Conservation (phyloP, 1,140 invertebrate genomes). For the Phymorhynchus buccinoides region DNA sequence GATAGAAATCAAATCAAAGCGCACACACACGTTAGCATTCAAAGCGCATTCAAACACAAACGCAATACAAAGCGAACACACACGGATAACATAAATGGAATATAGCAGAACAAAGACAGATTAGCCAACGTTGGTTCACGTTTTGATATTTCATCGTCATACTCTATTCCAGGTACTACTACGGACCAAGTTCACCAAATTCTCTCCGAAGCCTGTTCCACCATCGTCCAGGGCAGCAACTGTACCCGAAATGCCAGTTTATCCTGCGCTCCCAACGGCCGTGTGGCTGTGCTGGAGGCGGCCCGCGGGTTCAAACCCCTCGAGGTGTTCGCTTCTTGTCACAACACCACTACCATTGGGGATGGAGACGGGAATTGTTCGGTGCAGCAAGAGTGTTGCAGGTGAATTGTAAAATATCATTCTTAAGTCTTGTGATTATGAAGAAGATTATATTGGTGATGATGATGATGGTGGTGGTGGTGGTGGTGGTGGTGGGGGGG, state of each 20-base stretch:
- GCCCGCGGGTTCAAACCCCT: background rate
- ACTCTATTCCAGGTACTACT: background rate
- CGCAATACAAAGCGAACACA: no score
- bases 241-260: background rate
- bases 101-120: background rate
- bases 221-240: background rate
- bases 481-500: no score
- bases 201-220: background rate
- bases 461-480: no score
- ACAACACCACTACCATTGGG: background rate
- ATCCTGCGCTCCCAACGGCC: background rate
- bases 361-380: background rate
- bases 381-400: conserved; percentile 25
- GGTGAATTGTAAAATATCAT: background rate
- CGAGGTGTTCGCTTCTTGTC: background rate
- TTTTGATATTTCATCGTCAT: background rate
- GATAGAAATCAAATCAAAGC: background rate
- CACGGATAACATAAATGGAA: background rate
- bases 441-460: background rate
- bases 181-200: background rate
- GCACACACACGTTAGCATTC: background rate
- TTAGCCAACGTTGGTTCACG: background rate
- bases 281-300: conserved; percentile 17
- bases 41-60: background rate
- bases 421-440: background rate